Percentiles rank a stretch among this genome's conserved stretches.
Conservation (phyloP, 64 coral and sea anemone genomes). For the Trachythela sp. region DNA sequence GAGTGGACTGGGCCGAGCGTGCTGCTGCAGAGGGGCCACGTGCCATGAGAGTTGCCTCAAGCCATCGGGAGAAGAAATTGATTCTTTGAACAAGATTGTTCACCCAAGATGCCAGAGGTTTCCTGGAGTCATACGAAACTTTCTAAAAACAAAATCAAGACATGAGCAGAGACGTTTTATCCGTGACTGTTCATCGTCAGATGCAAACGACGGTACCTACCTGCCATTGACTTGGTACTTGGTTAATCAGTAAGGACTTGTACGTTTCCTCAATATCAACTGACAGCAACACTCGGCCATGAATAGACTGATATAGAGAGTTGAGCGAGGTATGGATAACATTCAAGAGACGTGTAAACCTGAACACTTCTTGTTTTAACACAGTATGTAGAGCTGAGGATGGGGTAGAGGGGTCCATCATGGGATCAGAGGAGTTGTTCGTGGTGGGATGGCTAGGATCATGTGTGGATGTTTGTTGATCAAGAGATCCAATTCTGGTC, state of each 20-base stretch:
- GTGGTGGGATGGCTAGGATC: not conserved
- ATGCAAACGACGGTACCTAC: conserved; percentile 35
- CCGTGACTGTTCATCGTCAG: too few species aligned
- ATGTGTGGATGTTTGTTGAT: not conserved
- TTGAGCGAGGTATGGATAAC: conserved; percentile 66
- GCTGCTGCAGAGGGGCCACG: not conserved
- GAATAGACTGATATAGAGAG: conserved; percentile 56
- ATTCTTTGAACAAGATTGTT: conserved; percentile 74
- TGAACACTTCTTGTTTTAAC: conserved; percentile 63
- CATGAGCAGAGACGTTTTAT: too few species aligned
- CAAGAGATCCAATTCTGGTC: conserved; percentile 9
- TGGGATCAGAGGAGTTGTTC: not conserved
- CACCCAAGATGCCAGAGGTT: conserved; percentile 79
- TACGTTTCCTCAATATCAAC: conserved; percentile 69
- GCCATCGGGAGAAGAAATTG: conserved; percentile 82
- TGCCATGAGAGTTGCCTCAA: conserved; percentile 31
- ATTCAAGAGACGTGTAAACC: conserved; percentile 72
- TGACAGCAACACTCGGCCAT: conserved; percentile 77
- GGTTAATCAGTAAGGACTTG: conserved; percentile 68
- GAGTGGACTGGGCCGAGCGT: not conserved
- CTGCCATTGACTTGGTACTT: conserved; percentile 81
- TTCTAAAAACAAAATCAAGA: conserved; percentile 47
- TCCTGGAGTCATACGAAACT: conserved; percentile 72
- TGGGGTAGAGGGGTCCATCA: not conserved
- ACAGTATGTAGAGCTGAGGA: conserved; percentile 50